Conservation (phyloP, 2,113 vertebrate genomes). For the Falco punctatus region DNA sequence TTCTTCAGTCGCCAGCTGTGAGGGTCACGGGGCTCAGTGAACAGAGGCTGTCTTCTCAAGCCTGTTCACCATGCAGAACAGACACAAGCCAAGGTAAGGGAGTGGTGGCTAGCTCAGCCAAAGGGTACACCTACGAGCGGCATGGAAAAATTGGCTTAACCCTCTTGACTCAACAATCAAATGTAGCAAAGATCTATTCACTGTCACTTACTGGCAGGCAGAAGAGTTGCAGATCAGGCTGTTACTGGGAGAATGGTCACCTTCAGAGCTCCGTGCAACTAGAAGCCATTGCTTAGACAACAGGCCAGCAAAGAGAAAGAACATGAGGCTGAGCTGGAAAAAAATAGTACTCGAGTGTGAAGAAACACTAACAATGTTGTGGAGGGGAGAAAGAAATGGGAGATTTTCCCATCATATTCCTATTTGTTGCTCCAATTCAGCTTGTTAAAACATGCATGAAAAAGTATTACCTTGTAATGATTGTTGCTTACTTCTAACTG, state of each 20-base stretch:
- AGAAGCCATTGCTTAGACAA: not conserved
- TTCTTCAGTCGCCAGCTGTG: not conserved
- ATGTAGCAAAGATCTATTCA: not conserved
- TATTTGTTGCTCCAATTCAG: slow-evolving; percentile 18
- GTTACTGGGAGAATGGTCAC: not conserved
- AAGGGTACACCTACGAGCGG: not conserved
- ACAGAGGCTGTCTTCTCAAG: not conserved
- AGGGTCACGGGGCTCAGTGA: not conserved
- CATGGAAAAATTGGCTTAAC: not conserved
- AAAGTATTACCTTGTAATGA: slow-evolving; percentile 13
- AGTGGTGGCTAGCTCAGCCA: not conserved
- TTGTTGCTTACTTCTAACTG: slow-evolving; percentile 31
- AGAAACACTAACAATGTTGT: not conserved
- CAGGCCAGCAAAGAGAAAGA: not conserved
- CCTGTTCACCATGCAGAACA: not conserved
- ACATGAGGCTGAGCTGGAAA: not conserved
- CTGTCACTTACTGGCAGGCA: not conserved
- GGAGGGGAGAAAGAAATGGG: not conserved
- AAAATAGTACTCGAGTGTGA: not conserved
- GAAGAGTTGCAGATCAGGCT: not conserved
- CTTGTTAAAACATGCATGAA: slow-evolving; percentile 24
- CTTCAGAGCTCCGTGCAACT: not conserved
- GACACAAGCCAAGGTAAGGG: not conserved
- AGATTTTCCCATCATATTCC: not conserved
- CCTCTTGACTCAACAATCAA: not conserved